A percentile compares a stretch with the other conserved stretches of the same genome.
Conservation (phyloP, 2,888 invertebrate species). For the Thelaira solivaga region DNA sequence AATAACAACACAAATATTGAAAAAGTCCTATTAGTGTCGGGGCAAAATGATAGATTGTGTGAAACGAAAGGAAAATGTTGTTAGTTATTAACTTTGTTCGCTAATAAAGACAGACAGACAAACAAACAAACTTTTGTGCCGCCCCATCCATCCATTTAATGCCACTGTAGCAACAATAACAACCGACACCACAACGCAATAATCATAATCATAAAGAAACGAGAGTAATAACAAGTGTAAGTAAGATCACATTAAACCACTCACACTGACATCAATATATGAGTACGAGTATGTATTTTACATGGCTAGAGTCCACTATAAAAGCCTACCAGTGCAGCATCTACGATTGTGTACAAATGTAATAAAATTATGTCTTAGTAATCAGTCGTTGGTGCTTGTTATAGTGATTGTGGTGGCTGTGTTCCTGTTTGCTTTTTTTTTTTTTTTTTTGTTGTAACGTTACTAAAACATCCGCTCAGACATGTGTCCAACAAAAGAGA, state of each 20-base stretch:
- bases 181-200: constrained; percentile 21
- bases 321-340: no score
- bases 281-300: no score
- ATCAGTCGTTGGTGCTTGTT: constrained; percentile 16
- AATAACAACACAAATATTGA: constrained; percentile 16
- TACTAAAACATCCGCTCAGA: constrained; percentile 57
- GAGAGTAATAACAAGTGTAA: constrained; percentile 58
- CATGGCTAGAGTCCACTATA: no score
- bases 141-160: constrained; percentile 23
- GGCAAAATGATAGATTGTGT: constrained; percentile 75
- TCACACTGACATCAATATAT: neutral
- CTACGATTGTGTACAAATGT: constrained; percentile 5
- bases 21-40: constrained; percentile 74
- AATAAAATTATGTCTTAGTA: constrained; percentile 44
- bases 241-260: constrained; percentile 26
- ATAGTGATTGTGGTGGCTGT: neutral
- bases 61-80: constrained; percentile 65
- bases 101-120: neutral
- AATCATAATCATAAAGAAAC: constrained; percentile 45
- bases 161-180: constrained; percentile 29
- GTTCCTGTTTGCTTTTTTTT: neutral
- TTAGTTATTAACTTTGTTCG: constrained; percentile 25
- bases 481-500: constrained; percentile 55
- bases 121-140: constrained; percentile 9
- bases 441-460: constrained; percentile 22